Conservation (phyloP, 2,113 vertebrate species). For the Danionella cerebrum region DNA sequence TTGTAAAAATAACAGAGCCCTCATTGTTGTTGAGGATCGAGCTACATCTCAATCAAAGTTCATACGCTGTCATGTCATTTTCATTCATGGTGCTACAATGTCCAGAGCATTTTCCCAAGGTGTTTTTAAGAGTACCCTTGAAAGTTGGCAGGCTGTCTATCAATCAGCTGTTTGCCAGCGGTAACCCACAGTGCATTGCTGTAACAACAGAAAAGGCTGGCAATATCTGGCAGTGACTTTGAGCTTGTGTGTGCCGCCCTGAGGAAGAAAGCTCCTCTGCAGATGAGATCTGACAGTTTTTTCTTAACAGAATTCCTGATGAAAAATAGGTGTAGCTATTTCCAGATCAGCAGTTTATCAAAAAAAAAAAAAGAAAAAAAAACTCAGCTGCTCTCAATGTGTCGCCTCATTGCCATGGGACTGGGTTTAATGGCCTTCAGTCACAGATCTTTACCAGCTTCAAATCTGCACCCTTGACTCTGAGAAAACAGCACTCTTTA, state of each 20-base stretch:
- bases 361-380: no score
- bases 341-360: conserved; percentile 55
- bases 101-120: not conserved
- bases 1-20: not conserved
- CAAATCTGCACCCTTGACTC: conserved; percentile 36
- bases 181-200: conserved; percentile 22
- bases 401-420: conserved; percentile 50
- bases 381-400: conserved; percentile 11
- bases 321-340: conserved; percentile 64
- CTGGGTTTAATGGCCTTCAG: conserved; percentile 60
- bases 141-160: conserved; percentile 14
- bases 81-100: not conserved
- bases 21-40: not conserved
- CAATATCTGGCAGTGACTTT: not conserved
- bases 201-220: not conserved
- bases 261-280: conserved; percentile 18
- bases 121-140: conserved; percentile 4
- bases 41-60: not conserved
- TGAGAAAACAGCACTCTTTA: not conserved
- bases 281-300: conserved; percentile 47
- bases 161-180: conserved; percentile 13
- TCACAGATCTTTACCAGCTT: conserved; percentile 48
- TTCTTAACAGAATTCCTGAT: conserved; percentile 55
- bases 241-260: conserved; percentile 5
- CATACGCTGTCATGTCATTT: not conserved